phyloP scores from a whole-genome alignment of 2,888 invertebrate genomes.

The Thymelicus acteon region DNA sequence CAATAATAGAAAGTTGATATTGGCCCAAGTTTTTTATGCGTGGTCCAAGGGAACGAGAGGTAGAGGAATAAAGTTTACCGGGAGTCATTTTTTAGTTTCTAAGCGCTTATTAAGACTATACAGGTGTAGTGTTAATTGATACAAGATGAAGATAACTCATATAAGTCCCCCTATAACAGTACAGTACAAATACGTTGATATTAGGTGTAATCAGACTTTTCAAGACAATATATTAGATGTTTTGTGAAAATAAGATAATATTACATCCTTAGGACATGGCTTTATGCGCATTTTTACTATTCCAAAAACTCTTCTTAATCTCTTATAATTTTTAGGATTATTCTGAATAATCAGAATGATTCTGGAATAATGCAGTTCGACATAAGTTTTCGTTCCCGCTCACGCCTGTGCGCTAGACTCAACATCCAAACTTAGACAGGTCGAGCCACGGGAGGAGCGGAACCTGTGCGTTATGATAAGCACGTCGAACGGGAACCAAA shows the following conservation, averaged over 20 bases:
- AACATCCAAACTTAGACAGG: slow-evolving; percentile 45
- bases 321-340: neutral
- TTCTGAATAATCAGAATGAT: no score
- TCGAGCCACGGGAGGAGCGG: slow-evolving; percentile 50
- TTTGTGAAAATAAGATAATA: no score
- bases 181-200: no score
- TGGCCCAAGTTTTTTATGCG: slow-evolving; percentile 53
- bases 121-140: no score
- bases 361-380: neutral
- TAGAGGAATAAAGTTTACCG: slow-evolving; percentile 13
- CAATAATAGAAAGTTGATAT: slow-evolving; percentile 81
- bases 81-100: no score
- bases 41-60: slow-evolving; percentile 46
- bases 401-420: slow-evolving; percentile 23
- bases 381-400: slow-evolving; percentile 23
- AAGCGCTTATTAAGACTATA: no score
- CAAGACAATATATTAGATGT: no score
- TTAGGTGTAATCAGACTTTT: no score
- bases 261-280: no score
- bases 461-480: slow-evolving; percentile 59
- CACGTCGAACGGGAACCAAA: slow-evolving; percentile 44
- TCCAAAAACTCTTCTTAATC: neutral
- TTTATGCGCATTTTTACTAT: no score
- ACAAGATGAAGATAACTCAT: no score
- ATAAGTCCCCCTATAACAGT: no score